Evolutionary conservation across 2,888 invertebrate species (phyloP).

Genomic region (Laspeyria flexula): DNA sequence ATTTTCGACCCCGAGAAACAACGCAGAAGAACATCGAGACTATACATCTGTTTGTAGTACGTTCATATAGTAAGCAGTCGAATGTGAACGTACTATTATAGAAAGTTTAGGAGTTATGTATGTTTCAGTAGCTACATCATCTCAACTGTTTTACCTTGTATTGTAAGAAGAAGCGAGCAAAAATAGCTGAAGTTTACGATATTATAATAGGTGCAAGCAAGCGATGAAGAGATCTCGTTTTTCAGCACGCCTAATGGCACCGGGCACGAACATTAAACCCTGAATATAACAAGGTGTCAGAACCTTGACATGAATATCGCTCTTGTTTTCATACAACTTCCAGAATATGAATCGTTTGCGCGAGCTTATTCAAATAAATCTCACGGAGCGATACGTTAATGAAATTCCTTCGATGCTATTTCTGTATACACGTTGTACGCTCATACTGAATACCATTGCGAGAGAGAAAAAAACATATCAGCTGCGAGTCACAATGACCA

Average conservation of each 20-base stretch:
- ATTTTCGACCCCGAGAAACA: conserved; percentile 16
- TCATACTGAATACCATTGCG: conserved; percentile 32
- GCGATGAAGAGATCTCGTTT: conserved; percentile 21
- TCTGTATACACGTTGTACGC: conserved; percentile 31
- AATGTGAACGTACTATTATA: neutral
- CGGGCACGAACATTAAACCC: conserved; percentile 37
- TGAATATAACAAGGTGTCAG: conserved; percentile 60
- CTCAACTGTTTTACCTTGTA: conserved; percentile 36
- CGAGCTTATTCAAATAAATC: conserved; percentile 59
- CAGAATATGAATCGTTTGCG: conserved; percentile 59
- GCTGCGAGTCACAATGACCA: conserved; percentile 72
- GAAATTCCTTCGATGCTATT: conserved; percentile 53
- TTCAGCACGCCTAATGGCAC: conserved; percentile 30
- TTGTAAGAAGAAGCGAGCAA: conserved; percentile 28
- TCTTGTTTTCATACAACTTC: conserved; percentile 60
- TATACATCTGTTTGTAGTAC: too few species aligned
- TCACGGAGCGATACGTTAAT: conserved; percentile 51
- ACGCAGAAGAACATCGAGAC: neutral
- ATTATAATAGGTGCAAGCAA: conserved; percentile 33
- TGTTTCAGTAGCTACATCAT: conserved; percentile 29
- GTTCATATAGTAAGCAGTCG: neutral
- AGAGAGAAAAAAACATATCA: conserved; percentile 54
- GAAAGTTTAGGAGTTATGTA: neutral
- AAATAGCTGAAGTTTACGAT: conserved; percentile 43
- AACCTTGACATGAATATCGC: conserved; percentile 75